These are phyloP conservation scores for Calcarius ornatus DNA, from an alignment of 2,113 vertebrate species.

Conservation along the genomic window DNA sequence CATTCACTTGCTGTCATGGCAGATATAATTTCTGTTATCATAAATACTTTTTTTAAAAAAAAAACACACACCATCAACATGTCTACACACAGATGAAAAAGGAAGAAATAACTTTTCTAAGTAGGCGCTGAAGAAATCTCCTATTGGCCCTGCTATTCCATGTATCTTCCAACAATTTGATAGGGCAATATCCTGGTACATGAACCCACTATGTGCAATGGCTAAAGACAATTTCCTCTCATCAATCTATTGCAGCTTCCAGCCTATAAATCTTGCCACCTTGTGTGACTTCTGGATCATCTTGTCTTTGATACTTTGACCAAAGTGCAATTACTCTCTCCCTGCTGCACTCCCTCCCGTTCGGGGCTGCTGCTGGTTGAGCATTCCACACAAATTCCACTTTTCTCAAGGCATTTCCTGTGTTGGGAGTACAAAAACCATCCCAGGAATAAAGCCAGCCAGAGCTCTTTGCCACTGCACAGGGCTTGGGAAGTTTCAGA, in stretches of 20 bases:
- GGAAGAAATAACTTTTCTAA: background rate
- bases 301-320: background rate
- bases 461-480: background rate
- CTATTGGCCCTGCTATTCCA: background rate
- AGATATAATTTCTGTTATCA: background rate
- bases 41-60: background rate
- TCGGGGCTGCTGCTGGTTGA: background rate
- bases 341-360: background rate
- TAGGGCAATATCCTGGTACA: background rate
- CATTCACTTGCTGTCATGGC: background rate
- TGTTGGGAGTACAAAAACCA: fast-evolving
- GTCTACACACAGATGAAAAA: background rate
- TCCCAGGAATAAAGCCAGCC: background rate
- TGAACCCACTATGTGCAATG: background rate
- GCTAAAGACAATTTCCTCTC: background rate
- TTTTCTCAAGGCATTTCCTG: background rate
- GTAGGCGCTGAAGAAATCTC: background rate
- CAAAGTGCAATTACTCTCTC: background rate
- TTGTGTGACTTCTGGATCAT: background rate
- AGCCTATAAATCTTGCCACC: background rate
- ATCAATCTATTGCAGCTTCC: background rate
- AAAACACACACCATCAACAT: background rate
- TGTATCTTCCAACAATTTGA: background rate
- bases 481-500: background rate
- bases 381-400: background rate